These are phyloP conservation scores for Cyphotilapia sp. DNA, from an alignment of 2,113 vertebrate genomes.

Conservation along the genomic window DNA sequence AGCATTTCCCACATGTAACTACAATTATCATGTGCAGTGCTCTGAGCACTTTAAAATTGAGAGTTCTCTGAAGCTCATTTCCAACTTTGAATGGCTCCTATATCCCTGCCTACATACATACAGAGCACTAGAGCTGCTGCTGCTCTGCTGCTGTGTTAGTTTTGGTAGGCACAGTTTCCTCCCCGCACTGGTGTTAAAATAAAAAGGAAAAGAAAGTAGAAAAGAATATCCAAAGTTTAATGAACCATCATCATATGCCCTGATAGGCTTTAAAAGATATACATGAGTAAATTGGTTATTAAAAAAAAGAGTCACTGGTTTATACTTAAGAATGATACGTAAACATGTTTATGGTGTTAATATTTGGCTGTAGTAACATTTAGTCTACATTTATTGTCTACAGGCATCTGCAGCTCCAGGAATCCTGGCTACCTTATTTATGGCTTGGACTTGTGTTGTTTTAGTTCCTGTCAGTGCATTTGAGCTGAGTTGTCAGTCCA, in stretches of 20 bases:
- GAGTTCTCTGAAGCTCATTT: not conserved
- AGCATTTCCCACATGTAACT: not conserved
- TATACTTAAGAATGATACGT: not conserved
- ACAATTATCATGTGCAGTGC: not conserved
- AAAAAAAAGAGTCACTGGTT: not conserved
- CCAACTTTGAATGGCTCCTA: not conserved
- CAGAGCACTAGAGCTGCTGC: not conserved
- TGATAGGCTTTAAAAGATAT: not conserved
- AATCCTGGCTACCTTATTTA: not conserved
- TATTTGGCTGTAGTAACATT: not conserved
- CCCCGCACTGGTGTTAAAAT: not conserved
- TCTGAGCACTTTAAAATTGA: not conserved
- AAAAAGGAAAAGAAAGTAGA: not conserved
- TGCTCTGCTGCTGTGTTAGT: not conserved
- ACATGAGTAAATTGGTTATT: not conserved
- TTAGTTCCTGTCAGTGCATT: not conserved
- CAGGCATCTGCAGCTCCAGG: not conserved
- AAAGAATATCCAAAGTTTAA: conserved; percentile 19
- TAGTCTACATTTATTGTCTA: not conserved
- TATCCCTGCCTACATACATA: not conserved
- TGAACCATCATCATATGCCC: not conserved
- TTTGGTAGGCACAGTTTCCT: not conserved
- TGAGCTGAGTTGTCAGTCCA: conserved; percentile 25
- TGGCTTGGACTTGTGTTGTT: not conserved
- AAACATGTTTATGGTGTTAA: not conserved